Evolutionary conservation across 2,113 vertebrate species (phyloP).

Genomic region (Seriola aureovittata): DNA sequence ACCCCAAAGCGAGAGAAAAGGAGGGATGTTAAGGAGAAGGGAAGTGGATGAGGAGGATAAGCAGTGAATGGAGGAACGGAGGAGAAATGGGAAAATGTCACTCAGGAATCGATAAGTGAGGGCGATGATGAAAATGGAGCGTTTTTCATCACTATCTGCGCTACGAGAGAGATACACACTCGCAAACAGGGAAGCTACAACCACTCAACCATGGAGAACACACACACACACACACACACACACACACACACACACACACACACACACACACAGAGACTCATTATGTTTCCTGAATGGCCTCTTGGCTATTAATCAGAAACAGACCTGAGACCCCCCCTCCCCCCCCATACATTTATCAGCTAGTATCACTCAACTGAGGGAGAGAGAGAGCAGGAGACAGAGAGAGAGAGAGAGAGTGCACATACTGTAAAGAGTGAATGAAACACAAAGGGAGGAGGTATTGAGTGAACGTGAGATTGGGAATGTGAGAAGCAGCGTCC

Average conservation of each 20-base stretch:
- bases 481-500: background rate
- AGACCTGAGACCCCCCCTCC: background rate
- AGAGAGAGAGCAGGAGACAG: background rate
- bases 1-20: background rate
- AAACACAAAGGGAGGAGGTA: constrained; percentile 3
- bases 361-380: constrained; percentile 13
- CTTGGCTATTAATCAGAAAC: constrained; percentile 37
- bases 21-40: too few relatives aligned
- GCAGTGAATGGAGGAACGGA: background rate
- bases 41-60: background rate
- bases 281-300: constrained; percentile 57
- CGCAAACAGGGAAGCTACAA: background rate
- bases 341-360: constrained; percentile 1
- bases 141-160: constrained; percentile 1
- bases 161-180: background rate
- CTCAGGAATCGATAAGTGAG: constrained; percentile 20
- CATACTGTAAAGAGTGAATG: background rate
- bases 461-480: background rate
- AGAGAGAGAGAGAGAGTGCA: background rate
- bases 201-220: background rate
- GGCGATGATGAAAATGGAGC: constrained; percentile 30
- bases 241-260: constrained; percentile 9
- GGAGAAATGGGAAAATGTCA: constrained; percentile 11
- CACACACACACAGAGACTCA: constrained; percentile 41
- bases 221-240: constrained; percentile 17